Conservation (phyloP, 1,140 invertebrate genomes). For the Bombyx mandarina region DNA sequence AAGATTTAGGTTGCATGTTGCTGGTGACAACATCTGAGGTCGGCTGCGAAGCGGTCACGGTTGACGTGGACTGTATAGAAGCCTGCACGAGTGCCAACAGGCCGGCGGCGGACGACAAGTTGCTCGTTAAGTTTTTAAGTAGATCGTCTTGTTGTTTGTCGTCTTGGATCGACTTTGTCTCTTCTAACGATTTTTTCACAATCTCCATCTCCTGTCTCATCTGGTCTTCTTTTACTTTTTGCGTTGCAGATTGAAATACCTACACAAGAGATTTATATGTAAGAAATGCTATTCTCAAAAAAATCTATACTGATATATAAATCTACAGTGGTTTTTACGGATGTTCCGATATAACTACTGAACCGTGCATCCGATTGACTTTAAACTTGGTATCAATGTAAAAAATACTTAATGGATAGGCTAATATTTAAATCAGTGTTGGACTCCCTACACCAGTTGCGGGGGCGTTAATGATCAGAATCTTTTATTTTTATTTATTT, state of each 20-base stretch:
- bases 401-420: no score
- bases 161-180: slow-evolving; percentile 13
- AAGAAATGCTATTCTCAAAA: slow-evolving; percentile 3
- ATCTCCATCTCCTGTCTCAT: slow-evolving; percentile 64
- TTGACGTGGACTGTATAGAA: slow-evolving; percentile 30
- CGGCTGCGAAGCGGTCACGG: slow-evolving; percentile 4
- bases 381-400: no score
- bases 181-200: slow-evolving; percentile 56
- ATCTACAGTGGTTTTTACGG: no score
- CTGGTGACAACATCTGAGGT: slow-evolving; percentile 28
- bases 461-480: no score
- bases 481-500: no score
- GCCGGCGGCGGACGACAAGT: slow-evolving; percentile 42
- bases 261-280: slow-evolving; percentile 13
- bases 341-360: no score
- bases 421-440: no score
- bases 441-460: no score
- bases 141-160: neutral
- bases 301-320: no score
- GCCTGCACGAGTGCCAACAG: slow-evolving; percentile 55
- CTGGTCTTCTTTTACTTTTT: slow-evolving; percentile 58
- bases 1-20: slow-evolving; percentile 39
- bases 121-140: slow-evolving; percentile 17
- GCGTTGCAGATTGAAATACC: slow-evolving; percentile 53
- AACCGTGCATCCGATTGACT: no score